Conservation (phyloP, 2,888 invertebrate genomes). For the Pristionchus exspectatus region DNA sequence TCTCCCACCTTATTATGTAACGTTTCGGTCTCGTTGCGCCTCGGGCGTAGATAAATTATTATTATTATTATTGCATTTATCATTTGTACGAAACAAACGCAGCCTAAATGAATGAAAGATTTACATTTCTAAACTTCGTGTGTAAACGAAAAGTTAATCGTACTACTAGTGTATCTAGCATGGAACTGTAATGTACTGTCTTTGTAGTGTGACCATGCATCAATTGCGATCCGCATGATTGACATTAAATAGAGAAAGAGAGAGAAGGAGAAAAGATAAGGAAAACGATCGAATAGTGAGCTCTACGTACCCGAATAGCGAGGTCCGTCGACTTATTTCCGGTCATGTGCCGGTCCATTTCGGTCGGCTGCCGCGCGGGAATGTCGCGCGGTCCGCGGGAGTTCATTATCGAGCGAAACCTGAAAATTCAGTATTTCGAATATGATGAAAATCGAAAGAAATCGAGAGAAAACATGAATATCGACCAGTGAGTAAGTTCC, state of each 20-base stretch:
- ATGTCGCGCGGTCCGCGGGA: conserved; percentile 46
- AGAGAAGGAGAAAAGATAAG: not conserved
- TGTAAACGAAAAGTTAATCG: not conserved
- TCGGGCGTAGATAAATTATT: too few species aligned
- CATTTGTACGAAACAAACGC: too few species aligned
- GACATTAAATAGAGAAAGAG: not conserved
- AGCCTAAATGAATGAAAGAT: too few species aligned
- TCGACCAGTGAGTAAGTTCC: not conserved
- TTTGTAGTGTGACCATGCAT: not conserved
- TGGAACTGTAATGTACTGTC: not conserved
- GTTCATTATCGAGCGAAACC: conserved; percentile 25
- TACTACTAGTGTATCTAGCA: too few species aligned
- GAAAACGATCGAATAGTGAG: not conserved
- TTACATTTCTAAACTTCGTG: not conserved
- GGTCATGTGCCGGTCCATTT: conserved; percentile 23
- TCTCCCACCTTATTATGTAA: too few species aligned
- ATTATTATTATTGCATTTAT: too few species aligned
- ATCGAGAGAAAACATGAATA: not conserved
- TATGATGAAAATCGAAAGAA: not conserved
- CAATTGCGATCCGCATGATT: not conserved
- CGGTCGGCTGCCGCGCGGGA: not conserved
- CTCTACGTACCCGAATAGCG: conserved; percentile 30
- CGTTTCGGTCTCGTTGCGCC: too few species aligned
- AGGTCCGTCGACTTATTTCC: conserved; percentile 42
- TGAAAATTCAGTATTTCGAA: not conserved